Evolutionary conservation across 2,888 invertebrate genomes (phyloP).

Genomic region (Eretmocerus hayati): DNA sequence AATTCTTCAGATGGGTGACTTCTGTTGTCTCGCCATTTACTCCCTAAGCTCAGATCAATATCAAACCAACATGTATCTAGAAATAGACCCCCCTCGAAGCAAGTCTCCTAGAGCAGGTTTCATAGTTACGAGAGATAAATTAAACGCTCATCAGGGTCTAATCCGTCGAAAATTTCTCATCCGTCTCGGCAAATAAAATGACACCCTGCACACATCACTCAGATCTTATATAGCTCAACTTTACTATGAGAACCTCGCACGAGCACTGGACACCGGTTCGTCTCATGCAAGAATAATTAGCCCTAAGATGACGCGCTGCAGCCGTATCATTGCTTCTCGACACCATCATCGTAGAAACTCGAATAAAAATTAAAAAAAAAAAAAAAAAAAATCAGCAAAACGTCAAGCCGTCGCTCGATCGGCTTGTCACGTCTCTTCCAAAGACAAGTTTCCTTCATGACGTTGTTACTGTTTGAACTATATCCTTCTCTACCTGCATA

Average conservation of each 20-base stretch:
- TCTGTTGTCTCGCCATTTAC: too few species aligned
- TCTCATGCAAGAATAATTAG: constrained; percentile 19
- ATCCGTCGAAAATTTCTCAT: constrained; percentile 4
- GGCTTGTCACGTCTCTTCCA: constrained; percentile 13
- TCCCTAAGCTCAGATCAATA: too few species aligned
- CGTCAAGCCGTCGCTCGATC: constrained; percentile 18
- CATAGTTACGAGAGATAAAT: too few species aligned
- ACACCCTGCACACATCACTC: background rate
- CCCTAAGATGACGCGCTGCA: background rate
- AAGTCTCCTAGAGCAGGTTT: too few species aligned
- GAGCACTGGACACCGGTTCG: background rate
- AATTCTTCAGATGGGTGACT: too few species aligned
- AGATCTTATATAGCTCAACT: too few species aligned
- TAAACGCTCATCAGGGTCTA: constrained; percentile 2
- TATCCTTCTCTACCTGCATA: too few species aligned
- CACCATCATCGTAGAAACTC: background rate
- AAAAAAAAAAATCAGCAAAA: too few species aligned
- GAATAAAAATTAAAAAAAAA: background rate
- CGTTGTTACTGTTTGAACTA: too few species aligned
- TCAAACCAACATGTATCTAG: too few species aligned
- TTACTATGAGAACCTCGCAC: too few species aligned
- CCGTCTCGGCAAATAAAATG: constrained; percentile 10
- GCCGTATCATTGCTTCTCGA: constrained; percentile 12
- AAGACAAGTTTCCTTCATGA: constrained; percentile 12
- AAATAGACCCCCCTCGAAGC: too few species aligned